A percentile compares a stretch with the other conserved stretches of the same genome.
phyloP scores from a whole-genome alignment of 1,140 invertebrate species.

The Hylyphantes graminicola region DNA sequence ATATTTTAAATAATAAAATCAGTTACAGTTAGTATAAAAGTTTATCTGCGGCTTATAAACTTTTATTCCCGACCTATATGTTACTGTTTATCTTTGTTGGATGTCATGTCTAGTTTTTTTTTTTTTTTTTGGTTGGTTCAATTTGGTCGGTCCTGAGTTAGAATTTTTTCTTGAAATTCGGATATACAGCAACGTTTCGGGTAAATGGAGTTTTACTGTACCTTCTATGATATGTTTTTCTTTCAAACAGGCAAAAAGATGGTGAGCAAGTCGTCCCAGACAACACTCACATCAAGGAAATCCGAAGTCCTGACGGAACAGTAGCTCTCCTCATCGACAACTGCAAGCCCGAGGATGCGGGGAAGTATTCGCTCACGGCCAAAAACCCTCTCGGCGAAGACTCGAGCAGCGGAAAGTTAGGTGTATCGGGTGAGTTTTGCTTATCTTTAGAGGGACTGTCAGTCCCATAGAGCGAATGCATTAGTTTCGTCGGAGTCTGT shows the following conservation, averaged over 20 bases:
- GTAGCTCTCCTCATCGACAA: slow-evolving; percentile 69
- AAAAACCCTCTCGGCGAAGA: slow-evolving; percentile 68
- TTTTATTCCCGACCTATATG: too few species aligned
- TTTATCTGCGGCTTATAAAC: too few species aligned
- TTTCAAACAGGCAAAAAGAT: slow-evolving; percentile 41
- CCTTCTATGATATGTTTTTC: not conserved
- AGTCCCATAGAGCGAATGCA: too few species aligned
- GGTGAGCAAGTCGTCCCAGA: slow-evolving; percentile 52
- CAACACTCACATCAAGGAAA: slow-evolving; percentile 58
- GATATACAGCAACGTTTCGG: too few species aligned
- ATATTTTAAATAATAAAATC: too few species aligned
- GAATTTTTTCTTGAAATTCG: too few species aligned
- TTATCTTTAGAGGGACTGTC: not conserved
- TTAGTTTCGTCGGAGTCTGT: not conserved
- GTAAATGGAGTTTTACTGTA: too few species aligned
- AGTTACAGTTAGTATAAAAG: too few species aligned
- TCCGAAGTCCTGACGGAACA: slow-evolving; percentile 64
- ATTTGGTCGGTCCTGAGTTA: too few species aligned
- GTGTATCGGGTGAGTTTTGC: slow-evolving; percentile 26
- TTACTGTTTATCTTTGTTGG: too few species aligned
- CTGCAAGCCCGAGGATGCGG: slow-evolving; percentile 67
- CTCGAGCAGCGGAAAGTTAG: slow-evolving; percentile 43
- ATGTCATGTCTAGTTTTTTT: too few species aligned
- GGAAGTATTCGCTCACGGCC: slow-evolving; percentile 67
- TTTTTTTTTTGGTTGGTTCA: too few species aligned